These are phyloP conservation scores for Thalpophila matura DNA, from an alignment of 2,888 invertebrate genomes.

Conservation along the genomic window DNA sequence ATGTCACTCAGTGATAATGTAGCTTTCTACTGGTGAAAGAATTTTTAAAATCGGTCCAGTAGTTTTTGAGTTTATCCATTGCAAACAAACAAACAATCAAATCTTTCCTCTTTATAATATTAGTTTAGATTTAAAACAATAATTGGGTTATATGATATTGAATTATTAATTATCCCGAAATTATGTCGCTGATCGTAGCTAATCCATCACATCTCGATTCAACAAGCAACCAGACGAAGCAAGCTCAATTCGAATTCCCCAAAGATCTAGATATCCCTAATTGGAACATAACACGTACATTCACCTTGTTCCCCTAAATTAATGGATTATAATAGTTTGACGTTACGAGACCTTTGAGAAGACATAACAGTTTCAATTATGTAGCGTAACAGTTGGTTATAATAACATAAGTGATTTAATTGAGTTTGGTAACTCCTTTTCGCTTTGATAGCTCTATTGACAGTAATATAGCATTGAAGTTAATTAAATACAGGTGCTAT, in stretches of 20 bases:
- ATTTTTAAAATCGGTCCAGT: too few species aligned
- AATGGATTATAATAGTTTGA: slow-evolving; percentile 58
- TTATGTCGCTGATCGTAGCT: too few species aligned
- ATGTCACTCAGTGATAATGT: too few species aligned
- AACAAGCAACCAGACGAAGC: slow-evolving; percentile 1
- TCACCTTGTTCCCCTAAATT: slow-evolving; percentile 44
- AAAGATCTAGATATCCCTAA: slow-evolving; percentile 37
- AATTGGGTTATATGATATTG: too few species aligned
- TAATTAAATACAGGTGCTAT: background rate
- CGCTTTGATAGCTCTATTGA: slow-evolving; percentile 17
- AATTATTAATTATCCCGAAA: too few species aligned
- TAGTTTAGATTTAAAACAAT: too few species aligned
- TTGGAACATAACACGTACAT: slow-evolving; percentile 56
- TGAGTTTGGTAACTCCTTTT: slow-evolving; percentile 23
- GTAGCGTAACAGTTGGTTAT: slow-evolving; percentile 13
- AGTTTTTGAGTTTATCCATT: too few species aligned
- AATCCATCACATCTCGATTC: slow-evolving; percentile 6
- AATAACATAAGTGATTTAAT: slow-evolving; percentile 28
- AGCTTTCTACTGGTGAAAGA: too few species aligned
- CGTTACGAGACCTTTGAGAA: slow-evolving; percentile 20
- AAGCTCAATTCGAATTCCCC: slow-evolving; percentile 5
- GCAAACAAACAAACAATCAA: too few species aligned
- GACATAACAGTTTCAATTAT: slow-evolving; percentile 10
- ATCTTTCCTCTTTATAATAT: too few species aligned
- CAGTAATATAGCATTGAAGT: background rate